phyloP scores from a whole-genome alignment of 2,888 invertebrate species.

The Archips crataeganus region DNA sequence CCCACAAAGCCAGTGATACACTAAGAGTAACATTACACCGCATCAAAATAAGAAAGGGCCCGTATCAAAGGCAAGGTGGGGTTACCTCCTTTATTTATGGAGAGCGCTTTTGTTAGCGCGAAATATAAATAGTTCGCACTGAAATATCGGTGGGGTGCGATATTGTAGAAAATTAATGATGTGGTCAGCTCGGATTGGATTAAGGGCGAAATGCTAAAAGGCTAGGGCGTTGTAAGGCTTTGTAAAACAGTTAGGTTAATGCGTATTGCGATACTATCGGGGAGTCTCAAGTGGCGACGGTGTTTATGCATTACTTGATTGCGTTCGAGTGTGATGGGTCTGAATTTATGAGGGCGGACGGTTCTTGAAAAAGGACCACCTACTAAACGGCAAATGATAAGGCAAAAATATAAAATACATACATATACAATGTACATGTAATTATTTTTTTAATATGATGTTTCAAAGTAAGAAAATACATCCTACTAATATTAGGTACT shows the following conservation, averaged over 20 bases:
- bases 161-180: conserved; percentile 84
- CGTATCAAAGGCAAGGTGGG: conserved; percentile 82
- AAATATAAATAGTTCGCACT: conserved; percentile 82
- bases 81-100: conserved; percentile 79
- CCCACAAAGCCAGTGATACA: conserved; percentile 61
- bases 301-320: conserved; percentile 58
- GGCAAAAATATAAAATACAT: too few relatives aligned
- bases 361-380: conserved; percentile 26
- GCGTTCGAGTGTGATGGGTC: conserved; percentile 47
- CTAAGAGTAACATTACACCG: conserved; percentile 74
- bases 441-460: too few relatives aligned
- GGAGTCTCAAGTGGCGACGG: conserved; percentile 42
- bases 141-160: conserved; percentile 82
- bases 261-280: conserved; percentile 48
- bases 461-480: too few relatives aligned
- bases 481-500: too few relatives aligned
- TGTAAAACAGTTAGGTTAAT: conserved; percentile 75
- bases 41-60: conserved; percentile 83
- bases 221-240: conserved; percentile 73
- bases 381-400: background rate
- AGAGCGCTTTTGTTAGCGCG: conserved; percentile 77
- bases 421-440: too few relatives aligned
- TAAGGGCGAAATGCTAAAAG: conserved; percentile 80
- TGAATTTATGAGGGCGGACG: background rate
- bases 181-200: conserved; percentile 83